Evolutionary conservation across 2,113 vertebrate genomes (phyloP).

Genomic region (Megaceryle maxima): DNA sequence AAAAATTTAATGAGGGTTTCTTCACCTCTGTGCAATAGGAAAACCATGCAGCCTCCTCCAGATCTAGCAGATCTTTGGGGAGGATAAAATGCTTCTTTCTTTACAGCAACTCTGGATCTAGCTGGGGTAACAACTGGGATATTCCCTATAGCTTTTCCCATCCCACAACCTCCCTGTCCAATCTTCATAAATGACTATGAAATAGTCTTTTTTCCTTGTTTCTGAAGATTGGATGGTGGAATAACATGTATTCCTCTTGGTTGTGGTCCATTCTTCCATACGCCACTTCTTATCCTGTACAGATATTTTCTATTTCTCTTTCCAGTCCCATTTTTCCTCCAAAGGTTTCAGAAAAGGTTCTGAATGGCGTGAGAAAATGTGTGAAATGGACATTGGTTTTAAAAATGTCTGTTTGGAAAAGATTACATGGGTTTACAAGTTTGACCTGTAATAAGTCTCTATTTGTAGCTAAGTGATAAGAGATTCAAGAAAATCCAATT

Average conservation of each 20-base stretch:
- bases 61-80: not conserved
- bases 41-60: not conserved
- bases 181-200: not conserved
- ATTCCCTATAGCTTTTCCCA: not conserved
- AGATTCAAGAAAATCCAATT: conserved; percentile 22
- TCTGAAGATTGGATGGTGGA: not conserved
- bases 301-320: not conserved
- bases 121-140: not conserved
- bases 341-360: not conserved
- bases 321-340: not conserved
- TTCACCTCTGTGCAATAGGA: conserved; percentile 31
- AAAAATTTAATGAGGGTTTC: not conserved
- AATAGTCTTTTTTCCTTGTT: not conserved
- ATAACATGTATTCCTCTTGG: not conserved
- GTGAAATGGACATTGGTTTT: not conserved
- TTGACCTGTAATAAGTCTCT: not conserved
- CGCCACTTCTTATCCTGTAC: not conserved
- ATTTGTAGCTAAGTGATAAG: not conserved
- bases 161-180: not conserved
- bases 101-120: not conserved
- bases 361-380: not conserved
- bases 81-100: not conserved
- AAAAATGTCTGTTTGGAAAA: not conserved
- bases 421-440: not conserved
- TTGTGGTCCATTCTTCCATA: not conserved